Percentiles rank a stretch among this genome's conserved stretches.
Conservation (phyloP, 1,140 invertebrate species). For the Calycopis cecrops region DNA sequence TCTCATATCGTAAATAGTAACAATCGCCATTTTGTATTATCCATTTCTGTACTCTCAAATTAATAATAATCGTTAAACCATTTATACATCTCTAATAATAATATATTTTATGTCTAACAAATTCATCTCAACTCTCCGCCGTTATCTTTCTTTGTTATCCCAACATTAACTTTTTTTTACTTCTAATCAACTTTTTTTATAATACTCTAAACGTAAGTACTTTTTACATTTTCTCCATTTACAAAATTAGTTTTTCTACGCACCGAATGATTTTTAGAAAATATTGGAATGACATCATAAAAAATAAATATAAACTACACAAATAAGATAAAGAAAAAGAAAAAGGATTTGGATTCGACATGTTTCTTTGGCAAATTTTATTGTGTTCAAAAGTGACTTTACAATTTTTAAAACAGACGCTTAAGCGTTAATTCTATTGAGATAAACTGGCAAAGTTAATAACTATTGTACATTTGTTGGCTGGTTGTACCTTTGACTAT, state of each 20-base stretch:
- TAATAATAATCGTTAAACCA: conserved; percentile 71
- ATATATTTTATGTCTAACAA: conserved; percentile 73
- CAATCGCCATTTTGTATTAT: conserved; percentile 62
- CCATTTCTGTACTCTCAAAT: conserved; percentile 62
- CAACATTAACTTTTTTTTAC: conserved; percentile 63
- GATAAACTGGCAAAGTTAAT: conserved; percentile 59
- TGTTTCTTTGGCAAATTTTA: conserved; percentile 68
- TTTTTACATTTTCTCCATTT: conserved; percentile 64
- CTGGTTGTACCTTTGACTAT: conserved; percentile 4
- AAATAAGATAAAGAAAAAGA: conserved; percentile 16
- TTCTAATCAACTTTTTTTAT: conserved; percentile 66
- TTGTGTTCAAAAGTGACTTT: conserved; percentile 72
- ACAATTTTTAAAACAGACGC: conserved; percentile 66
- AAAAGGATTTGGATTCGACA: conserved; percentile 43
- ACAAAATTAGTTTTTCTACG: conserved; percentile 51
- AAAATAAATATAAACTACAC: conserved; percentile 12
- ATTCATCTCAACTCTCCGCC: conserved; percentile 65
- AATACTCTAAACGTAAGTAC: conserved; percentile 56
- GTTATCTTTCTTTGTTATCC: conserved; percentile 44
- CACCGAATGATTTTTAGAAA: conserved; percentile 61
- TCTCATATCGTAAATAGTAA: conserved; percentile 73
- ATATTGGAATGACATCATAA: conserved; percentile 60
- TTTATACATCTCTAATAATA: conserved; percentile 73
- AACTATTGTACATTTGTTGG: conserved; percentile 48
- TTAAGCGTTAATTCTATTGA: conserved; percentile 59